These are phyloP conservation scores for Chlamydotis undulata DNA, from an alignment of 2,113 vertebrate genomes.

Conservation along the genomic window DNA sequence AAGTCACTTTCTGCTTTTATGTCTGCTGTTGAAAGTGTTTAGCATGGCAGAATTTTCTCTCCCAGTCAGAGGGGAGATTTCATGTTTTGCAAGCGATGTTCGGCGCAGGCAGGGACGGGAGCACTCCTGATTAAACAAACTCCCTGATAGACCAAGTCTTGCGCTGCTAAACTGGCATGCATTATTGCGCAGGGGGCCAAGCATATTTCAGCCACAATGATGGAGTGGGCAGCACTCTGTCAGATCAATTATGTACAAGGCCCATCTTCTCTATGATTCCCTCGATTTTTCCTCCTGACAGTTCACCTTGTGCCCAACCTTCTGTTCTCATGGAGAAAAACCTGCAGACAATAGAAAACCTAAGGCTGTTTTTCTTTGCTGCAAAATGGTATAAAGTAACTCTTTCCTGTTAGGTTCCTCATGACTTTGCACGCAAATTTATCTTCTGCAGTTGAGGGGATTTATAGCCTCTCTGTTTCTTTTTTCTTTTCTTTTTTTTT, in stretches of 20 bases:
- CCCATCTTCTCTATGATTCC: constrained; percentile 74
- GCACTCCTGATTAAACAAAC: constrained; percentile 67
- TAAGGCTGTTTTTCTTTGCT: constrained; percentile 1
- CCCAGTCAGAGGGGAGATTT: constrained; percentile 20
- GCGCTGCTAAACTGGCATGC: constrained; percentile 59
- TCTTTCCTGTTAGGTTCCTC: constrained; percentile 58
- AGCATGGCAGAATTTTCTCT: constrained; percentile 42
- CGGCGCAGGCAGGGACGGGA: constrained; percentile 43
- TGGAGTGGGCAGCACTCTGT: constrained; percentile 73
- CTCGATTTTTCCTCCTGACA: constrained; percentile 74
- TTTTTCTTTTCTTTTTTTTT: too few relatives aligned
- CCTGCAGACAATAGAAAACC: constrained; percentile 66
- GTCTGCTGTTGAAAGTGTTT: constrained; percentile 20
- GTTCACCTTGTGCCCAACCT: constrained; percentile 75
- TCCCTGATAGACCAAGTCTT: constrained; percentile 58
- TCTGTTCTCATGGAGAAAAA: constrained; percentile 71
- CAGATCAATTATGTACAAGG: constrained; percentile 79
- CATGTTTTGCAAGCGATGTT: constrained; percentile 29
- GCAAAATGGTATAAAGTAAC: constrained; percentile 41
- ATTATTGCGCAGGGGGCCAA: constrained; percentile 51
- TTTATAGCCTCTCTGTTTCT: not conserved
- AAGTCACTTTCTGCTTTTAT: constrained; percentile 38
- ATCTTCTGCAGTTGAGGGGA: not conserved
- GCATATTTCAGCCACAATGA: constrained; percentile 67
- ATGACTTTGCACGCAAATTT: constrained; percentile 32